Evolutionary conservation across 2,113 vertebrate species (phyloP), one percentile per base, ranked within the genome.

Genomic region (Sisor rabdophorus): DNA sequence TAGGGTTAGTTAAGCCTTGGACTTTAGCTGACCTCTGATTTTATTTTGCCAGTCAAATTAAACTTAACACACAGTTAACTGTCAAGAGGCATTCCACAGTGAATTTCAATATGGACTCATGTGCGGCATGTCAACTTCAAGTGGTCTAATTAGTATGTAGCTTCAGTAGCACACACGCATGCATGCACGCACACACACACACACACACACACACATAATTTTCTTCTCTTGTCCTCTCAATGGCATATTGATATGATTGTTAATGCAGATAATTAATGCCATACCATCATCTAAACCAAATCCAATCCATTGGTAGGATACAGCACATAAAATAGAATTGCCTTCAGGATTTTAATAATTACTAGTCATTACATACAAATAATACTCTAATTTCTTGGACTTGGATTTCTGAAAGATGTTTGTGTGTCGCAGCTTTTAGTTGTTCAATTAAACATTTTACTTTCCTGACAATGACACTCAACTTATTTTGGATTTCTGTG

Each of bases 81-180:
- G 19, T 26, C 73, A 75, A 56, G 61, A 61, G 36, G 64, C 77
- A 73, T 60, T 52, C 56, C 63, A 67, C 40, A 36, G 53, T 76
- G 80, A 80, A 84, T 84, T 71, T 75, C 76, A 84, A 79, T 80
- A 82, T 47, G 13, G n/a, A 47, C 80, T 80, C 69, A 64, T 71
- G 68, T 75, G 32, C 63, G 59, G 69, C 40, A 75, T 80, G 78
- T 80, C 64, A 65, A 28, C 24, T 56, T 74, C 76, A 80, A 82
- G 76, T 71, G 67, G 54, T 61, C 68, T 84, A 50, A 81, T 84
- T 77, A 77, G 53, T 71, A 80, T 81, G 75, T 73, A 61, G 69
- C 55, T 80, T 64, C 58, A 75, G 28, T 3, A 54, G 54, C 40
- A 74, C 71, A 63, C 59, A 52, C 63, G 11, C 48, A 60, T 28